Evolutionary conservation across 2,797 vertebrate genomes (phyloP), one percentile per base, ranked within the genome.

Genomic region (Enteromius radiatus): DNA sequence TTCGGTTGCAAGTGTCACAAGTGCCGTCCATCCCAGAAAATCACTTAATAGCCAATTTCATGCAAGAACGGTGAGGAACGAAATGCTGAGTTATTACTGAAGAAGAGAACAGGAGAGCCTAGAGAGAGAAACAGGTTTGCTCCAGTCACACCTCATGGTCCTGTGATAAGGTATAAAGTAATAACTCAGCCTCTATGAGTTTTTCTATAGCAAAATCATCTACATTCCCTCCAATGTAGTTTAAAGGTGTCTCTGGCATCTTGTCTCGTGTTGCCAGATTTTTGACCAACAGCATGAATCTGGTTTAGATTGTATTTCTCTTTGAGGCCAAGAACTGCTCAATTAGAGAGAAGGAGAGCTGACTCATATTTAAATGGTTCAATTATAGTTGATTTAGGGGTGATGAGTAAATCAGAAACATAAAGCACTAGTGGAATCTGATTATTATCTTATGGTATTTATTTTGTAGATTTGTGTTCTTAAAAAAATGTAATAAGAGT

Each of bases 1-100:
- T 76, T 61, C 75, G 61, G 80, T 82, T 86, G 87, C 87, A 87
- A 87, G 83, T 87, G 87, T 90, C 88, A 87, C 33, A 83, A 81
- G 86, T 81, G 85, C 52, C 86, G 84, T 91, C 86, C 86, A 77
- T 91, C 87, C 85, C 23, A 45, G 85, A 90, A 86, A 91, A 90
- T 81, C 88, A 90, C 91, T 89, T 92, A 91, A 92, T 92, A 92
- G 91, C 89, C 91, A 94, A 93, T 94, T 93, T 94, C 92, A 94
- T 93, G 92, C 92, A 91, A 91, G 91, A 92, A 91, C 86, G 91
- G 91, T 89, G 89, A 91, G 91, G 87, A 92, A 88, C 90, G 83
- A 92, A 90, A 88, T 89, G 88, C 78, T 88, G 85, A 86, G 90
- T 92, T 92, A 91, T 93, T 92, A 92, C 89, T 85, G 82, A 82